A percentile compares a stretch with the other conserved stretches of the same genome.
Conservation (phyloP, 2,888 invertebrate genomes). For the Furcula furcula region DNA sequence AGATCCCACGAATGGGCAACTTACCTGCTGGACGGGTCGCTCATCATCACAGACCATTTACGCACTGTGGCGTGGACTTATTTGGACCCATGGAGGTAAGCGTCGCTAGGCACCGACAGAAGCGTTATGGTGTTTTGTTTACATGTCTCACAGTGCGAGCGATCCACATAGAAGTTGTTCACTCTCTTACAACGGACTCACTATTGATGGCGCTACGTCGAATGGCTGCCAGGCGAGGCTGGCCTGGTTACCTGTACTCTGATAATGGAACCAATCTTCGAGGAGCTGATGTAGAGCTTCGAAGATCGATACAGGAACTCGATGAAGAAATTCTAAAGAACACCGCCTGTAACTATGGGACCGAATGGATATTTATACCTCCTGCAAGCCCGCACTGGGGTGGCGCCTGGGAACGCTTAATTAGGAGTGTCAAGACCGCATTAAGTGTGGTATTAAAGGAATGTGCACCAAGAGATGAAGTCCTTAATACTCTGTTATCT, state of each 20-base stretch:
- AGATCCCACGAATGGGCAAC: conserved; percentile 5
- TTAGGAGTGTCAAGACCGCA: conserved; percentile 16
- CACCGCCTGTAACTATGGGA: background rate
- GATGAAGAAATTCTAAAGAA: background rate
- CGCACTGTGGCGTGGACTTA: background rate
- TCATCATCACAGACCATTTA: background rate
- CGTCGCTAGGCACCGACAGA: conserved; percentile 9
- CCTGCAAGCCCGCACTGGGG: conserved; percentile 20
- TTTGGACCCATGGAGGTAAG: background rate
- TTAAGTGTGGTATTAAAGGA: conserved; percentile 18
- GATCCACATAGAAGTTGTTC: conserved; percentile 19
- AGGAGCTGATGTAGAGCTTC: background rate
- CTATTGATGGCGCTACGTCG: conserved; percentile 23
- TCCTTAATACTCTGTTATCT: too few relatives aligned
- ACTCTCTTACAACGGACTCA: conserved; percentile 15
- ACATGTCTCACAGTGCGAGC: conserved; percentile 24
- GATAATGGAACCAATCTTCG: too few relatives aligned
- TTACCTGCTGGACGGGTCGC: conserved; percentile 4
- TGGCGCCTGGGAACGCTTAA: conserved; percentile 26
- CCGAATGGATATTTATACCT: conserved; percentile 21
- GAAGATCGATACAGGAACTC: background rate
- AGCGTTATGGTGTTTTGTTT: conserved; percentile 19
- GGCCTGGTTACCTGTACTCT: too few relatives aligned
- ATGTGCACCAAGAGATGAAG: conserved; percentile 11
- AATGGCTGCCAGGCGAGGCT: conserved; percentile 20